phyloP scores from a whole-genome alignment of 2,797 vertebrate species.

The Podargus strigoides region DNA sequence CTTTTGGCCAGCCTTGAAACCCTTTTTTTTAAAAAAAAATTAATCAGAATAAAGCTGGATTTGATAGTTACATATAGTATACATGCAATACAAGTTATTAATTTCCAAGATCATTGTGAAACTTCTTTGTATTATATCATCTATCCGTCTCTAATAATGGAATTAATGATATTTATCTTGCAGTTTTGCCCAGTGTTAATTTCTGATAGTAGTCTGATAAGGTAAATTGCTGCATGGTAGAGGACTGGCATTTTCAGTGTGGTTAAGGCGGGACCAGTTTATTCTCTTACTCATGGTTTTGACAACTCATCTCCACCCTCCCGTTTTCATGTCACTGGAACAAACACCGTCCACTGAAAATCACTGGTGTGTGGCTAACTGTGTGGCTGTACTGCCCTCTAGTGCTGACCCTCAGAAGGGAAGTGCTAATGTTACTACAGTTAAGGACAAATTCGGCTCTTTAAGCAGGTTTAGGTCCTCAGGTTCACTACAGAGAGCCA shows the following conservation, averaged over 20 bases:
- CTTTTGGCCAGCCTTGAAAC: neutral
- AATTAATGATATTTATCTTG: slow-evolving; percentile 32
- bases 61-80: neutral
- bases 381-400: slow-evolving; percentile 54
- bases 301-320: slow-evolving; percentile 35
- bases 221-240: slow-evolving; percentile 2
- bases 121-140: neutral
- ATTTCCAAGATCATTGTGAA: slow-evolving; percentile 7
- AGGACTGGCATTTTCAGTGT: slow-evolving; percentile 12
- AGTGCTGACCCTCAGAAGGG: slow-evolving; percentile 43
- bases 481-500: neutral
- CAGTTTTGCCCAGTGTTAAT: slow-evolving; percentile 16
- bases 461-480: neutral
- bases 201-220: slow-evolving; percentile 35
- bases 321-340: neutral
- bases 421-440: neutral
- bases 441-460: neutral
- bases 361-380: neutral
- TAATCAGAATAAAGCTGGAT: neutral
- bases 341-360: neutral
- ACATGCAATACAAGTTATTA: neutral
- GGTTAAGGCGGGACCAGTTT: slow-evolving; percentile 46
- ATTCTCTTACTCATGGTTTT: slow-evolving; percentile 29
- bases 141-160: slow-evolving; percentile 25
- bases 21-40: neutral